Conservation (phyloP, 2,113 vertebrate species). For the Morone saxatilis region DNA sequence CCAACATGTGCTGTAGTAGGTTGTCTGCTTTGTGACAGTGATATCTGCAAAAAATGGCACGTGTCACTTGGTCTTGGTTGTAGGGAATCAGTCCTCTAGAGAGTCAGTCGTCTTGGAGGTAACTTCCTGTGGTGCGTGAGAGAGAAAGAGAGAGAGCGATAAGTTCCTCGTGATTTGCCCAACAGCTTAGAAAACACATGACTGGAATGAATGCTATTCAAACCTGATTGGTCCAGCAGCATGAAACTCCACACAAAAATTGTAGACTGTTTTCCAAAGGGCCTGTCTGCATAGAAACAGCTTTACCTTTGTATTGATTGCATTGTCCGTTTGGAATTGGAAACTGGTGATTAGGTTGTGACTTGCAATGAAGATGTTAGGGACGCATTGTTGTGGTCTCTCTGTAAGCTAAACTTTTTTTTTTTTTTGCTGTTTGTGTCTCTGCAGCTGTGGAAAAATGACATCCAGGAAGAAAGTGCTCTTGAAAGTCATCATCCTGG, state of each 20-base stretch:
- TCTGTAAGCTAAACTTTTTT: constrained; percentile 13
- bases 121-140: constrained; percentile 39
- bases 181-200: constrained; percentile 79
- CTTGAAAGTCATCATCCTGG: constrained; percentile 98
- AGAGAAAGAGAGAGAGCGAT: constrained; percentile 56
- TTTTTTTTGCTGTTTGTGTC: constrained; percentile 19
- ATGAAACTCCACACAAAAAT: constrained; percentile 8
- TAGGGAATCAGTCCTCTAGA: neutral
- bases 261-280: constrained; percentile 22
- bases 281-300: neutral
- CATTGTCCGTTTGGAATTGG: neutral
- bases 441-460: constrained; percentile 90
- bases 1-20: neutral
- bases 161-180: constrained; percentile 79
- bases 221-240: constrained; percentile 42
- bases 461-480: constrained; percentile 99
- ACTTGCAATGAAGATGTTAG: constrained; percentile 14
- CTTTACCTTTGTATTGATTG: constrained; percentile 4
- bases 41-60: neutral
- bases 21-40: neutral
- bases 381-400: neutral
- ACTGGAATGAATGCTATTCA: constrained; percentile 69
- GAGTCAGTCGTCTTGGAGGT: constrained; percentile 5
- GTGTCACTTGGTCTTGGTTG: neutral
- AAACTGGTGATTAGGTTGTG: constrained; percentile 1